phyloP scores from a whole-genome alignment of 2,888 invertebrate species.

The Eupelmus urozonus region DNA sequence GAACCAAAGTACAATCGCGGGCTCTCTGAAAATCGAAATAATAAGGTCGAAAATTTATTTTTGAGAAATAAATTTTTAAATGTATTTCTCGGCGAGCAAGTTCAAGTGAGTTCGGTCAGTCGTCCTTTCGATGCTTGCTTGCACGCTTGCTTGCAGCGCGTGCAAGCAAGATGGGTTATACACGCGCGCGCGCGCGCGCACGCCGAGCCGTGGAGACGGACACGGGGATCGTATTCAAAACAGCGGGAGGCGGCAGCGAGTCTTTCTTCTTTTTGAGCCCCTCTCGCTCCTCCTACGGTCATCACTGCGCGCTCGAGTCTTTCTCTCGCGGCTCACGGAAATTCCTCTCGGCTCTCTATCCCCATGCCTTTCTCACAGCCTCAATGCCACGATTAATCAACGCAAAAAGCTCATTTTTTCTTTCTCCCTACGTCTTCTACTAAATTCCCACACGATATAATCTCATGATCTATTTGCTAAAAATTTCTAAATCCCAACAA shows the following conservation, averaged over 20 bases:
- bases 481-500: no score
- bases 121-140: no score
- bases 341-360: no score
- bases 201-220: no score
- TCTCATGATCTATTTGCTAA: no score
- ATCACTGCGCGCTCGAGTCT: background rate
- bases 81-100: background rate
- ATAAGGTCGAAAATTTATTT: no score
- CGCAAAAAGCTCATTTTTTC: no score
- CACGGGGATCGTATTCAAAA: slow-evolving; percentile 73
- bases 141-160: no score
- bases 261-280: slow-evolving; percentile 58
- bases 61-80: background rate
- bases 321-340: background rate
- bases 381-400: background rate
- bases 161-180: background rate
- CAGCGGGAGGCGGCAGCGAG: slow-evolving; percentile 72
- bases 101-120: no score
- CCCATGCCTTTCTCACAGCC: background rate
- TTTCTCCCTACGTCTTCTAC: background rate
- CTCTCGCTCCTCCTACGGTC: slow-evolving; percentile 4
- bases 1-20: no score
- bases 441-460: no score
- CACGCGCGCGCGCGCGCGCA: background rate
- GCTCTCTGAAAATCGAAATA: no score